Evolutionary conservation across 2,888 invertebrate genomes (phyloP), one percentile per base, ranked within the genome.

Genomic region (Oscheius sp.): DNA sequence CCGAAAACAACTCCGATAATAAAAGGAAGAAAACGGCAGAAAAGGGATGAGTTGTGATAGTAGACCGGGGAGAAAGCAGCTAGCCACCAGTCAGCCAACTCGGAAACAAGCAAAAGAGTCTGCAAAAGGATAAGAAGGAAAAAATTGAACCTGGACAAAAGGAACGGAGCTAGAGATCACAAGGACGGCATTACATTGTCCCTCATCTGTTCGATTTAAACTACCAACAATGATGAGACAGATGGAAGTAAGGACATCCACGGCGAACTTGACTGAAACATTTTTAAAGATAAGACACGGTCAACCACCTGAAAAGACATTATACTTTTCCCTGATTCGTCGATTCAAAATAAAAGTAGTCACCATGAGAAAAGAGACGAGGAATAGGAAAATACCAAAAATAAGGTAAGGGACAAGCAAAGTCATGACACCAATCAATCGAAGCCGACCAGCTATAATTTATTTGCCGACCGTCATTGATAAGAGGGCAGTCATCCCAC

Each of bases 1-100:
- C 69, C 71, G 41, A 67, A 77, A n/a, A 69, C 51, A 24, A 72
- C 72, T 12, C 77, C 77, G 38, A 73, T 71, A 12, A 77, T 54
- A 41, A 75, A 77, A n/a, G 77, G 77, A 20, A 77, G 47, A 22
- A 75, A 72, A 5, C 77, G 47, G 1, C 71, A 71, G 32, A 74
- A 61, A 0, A 77, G 45, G 1, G 70, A 67, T 0, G 77, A 74
- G 26, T 73, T 69, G 51, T 77, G 77, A 47, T 75, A 77, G 49
- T 77, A 77, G 17, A 77, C 71, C 1, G 77, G 77, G 2, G 73
- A 75, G 57, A 73, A 77, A 1, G 77, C 74, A 2, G 77, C 77
- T 30, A 77, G 36, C 20, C 68, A 73, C 74, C 74, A 77, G 56
- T 77, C 77, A 33, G 75, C 71, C 17, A 77, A 74, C 56, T 77